phyloP scores from a whole-genome alignment of 2,888 invertebrate species.

The Thumatha senex region DNA sequence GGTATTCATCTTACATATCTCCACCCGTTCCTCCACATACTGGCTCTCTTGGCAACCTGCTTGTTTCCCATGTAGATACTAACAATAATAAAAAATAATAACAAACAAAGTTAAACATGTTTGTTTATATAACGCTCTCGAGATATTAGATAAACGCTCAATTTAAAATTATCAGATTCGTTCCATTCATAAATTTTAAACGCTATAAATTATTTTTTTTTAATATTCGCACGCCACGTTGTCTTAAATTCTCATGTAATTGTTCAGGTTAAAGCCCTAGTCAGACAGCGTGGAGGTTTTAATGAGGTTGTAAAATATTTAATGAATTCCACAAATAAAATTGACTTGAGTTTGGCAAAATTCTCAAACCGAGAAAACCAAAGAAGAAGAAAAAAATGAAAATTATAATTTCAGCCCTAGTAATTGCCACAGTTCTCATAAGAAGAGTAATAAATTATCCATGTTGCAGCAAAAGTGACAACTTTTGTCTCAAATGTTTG shows the following conservation, averaged over 20 bases:
- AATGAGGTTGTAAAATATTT: background rate
- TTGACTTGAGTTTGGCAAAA: too few relatives aligned
- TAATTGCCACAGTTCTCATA: too few relatives aligned
- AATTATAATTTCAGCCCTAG: too few relatives aligned
- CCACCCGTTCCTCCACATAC: too few relatives aligned
- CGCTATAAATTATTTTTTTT: background rate
- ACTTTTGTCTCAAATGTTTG: too few relatives aligned
- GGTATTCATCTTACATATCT: too few relatives aligned
- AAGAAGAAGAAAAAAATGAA: too few relatives aligned
- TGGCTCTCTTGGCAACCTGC: background rate
- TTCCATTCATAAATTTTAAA: constrained; percentile 8
- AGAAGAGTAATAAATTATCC: too few relatives aligned
- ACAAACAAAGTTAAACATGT: background rate
- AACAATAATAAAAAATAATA: background rate
- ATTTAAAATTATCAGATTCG: constrained; percentile 8
- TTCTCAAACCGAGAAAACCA: too few relatives aligned
- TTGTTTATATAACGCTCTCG: constrained; percentile 4
- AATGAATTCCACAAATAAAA: too few relatives aligned
- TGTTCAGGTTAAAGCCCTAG: background rate
- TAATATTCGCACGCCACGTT: constrained; percentile 1
- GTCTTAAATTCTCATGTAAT: background rate
- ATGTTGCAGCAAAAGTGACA: too few relatives aligned
- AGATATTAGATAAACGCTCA: constrained; percentile 1
- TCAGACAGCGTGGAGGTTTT: background rate
- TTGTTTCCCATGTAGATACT: background rate